phyloP scores from a whole-genome alignment of 2,888 invertebrate genomes.

The Eupithecia tripunctaria region DNA sequence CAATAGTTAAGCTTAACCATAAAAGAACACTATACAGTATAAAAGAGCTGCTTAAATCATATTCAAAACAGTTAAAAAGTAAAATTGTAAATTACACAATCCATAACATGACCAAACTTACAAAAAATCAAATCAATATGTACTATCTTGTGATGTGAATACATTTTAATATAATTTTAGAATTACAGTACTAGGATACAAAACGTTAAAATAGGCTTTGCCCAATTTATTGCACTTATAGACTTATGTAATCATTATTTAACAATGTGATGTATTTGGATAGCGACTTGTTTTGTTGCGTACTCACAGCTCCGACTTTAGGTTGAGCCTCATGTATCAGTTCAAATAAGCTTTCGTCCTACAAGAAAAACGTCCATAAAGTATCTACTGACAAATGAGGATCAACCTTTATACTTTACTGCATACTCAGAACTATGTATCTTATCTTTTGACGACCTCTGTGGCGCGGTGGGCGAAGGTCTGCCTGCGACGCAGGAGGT shows the following conservation, averaged over 20 bases:
- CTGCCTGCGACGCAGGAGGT: too few relatives aligned
- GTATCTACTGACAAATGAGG: not conserved
- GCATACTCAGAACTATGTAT: slow-evolving; percentile 26
- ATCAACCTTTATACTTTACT: slow-evolving; percentile 17
- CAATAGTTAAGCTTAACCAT: slow-evolving; percentile 36
- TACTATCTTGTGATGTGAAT: slow-evolving; percentile 52
- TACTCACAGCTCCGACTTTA: slow-evolving; percentile 28
- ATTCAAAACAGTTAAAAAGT: slow-evolving; percentile 56
- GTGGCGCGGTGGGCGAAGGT: too few relatives aligned
- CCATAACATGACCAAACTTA: slow-evolving; percentile 39
- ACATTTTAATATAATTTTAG: slow-evolving; percentile 53
- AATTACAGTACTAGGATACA: slow-evolving; percentile 77
- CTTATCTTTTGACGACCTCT: too few relatives aligned
- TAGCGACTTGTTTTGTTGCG: slow-evolving; percentile 46
- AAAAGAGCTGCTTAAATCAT: slow-evolving; percentile 62
- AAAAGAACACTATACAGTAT: slow-evolving; percentile 43
- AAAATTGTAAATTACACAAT: slow-evolving; percentile 40
- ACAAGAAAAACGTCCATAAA: not conserved
- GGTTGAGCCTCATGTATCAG: not conserved
- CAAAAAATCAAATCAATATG: slow-evolving; percentile 52
- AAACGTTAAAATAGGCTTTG: slow-evolving; percentile 81
- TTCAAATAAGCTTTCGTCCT: not conserved
- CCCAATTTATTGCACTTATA: slow-evolving; percentile 82
- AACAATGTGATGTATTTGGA: slow-evolving; percentile 69
- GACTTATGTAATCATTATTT: slow-evolving; percentile 75